Percentiles rank a stretch among this genome's conserved stretches.
Evolutionary conservation across 2,888 invertebrate genomes (phyloP).

Genomic region (Scotopteryx bipunctaria): DNA sequence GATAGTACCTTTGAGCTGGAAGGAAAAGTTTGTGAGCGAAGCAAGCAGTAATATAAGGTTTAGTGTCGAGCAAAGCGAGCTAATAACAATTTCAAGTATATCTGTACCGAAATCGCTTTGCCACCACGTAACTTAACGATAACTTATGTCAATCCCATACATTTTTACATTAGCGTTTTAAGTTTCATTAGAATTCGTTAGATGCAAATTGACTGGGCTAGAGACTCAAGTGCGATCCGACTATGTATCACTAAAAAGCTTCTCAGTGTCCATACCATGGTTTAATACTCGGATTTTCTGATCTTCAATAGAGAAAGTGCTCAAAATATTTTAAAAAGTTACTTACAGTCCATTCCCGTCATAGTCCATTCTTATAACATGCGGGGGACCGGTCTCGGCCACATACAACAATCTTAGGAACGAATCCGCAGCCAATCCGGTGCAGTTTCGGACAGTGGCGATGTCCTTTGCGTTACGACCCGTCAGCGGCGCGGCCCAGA

Average conservation of each 20-base stretch:
- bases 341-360: conserved; percentile 63
- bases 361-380: conserved; percentile 70
- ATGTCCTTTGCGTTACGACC: conserved; percentile 75
- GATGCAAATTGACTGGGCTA: too few species aligned
- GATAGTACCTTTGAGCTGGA: conserved; percentile 68
- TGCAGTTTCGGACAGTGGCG: conserved; percentile 57
- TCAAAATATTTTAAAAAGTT: too few species aligned
- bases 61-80: background rate
- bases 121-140: too few species aligned
- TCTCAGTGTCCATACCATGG: too few species aligned
- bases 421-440: conserved; percentile 76
- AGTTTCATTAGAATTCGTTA: too few species aligned
- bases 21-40: background rate
- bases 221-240: too few species aligned
- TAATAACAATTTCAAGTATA: background rate
- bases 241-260: too few species aligned
- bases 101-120: background rate
- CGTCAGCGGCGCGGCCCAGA: conserved; percentile 81
- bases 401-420: conserved; percentile 87
- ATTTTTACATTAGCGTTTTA: too few species aligned
- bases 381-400: conserved; percentile 83
- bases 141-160: too few species aligned
- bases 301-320: too few species aligned
- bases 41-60: background rate
- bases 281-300: too few species aligned